Conservation (phyloP, 2,113 vertebrate genomes). For the Mellivora capensis region DNA sequence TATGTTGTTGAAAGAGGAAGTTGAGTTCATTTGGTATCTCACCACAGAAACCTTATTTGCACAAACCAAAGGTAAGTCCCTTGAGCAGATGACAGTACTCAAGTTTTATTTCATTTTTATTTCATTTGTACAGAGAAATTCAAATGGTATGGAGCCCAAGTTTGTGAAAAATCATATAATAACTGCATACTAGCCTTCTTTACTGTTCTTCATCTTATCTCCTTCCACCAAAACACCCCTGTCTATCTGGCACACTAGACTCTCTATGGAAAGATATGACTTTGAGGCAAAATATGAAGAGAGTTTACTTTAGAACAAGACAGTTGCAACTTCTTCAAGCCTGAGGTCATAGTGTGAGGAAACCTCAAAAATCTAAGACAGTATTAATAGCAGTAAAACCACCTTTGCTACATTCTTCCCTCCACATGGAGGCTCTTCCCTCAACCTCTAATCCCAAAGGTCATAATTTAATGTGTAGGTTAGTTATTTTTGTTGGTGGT, state of each 20-base stretch:
- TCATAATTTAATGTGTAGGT: background rate
- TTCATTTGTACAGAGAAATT: constrained; percentile 38
- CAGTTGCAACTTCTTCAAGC: background rate
- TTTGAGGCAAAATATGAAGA: constrained; percentile 35
- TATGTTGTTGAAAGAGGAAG: constrained; percentile 74
- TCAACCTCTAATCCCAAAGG: background rate
- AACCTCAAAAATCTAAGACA: background rate
- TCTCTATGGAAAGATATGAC: background rate
- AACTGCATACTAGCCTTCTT: background rate
- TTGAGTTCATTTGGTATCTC: constrained; percentile 23
- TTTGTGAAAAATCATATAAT: background rate
- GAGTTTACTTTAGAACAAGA: background rate
- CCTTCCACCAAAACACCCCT: background rate
- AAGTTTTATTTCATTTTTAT: constrained; percentile 43
- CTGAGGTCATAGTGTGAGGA: background rate
- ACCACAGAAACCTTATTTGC: constrained; percentile 64
- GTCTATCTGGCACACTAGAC: background rate
- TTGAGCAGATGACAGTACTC: constrained; percentile 51
- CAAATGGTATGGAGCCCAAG: background rate
- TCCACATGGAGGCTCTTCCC: background rate
- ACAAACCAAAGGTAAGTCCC: constrained; percentile 64
- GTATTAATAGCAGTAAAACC: background rate
- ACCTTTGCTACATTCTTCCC: background rate
- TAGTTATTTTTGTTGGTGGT: background rate
- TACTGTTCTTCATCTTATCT: background rate